Percentiles rank a stretch among this genome's conserved stretches.
Evolutionary conservation across 2,888 invertebrate genomes (phyloP).

Genomic region (Apotomis turbidana): DNA sequence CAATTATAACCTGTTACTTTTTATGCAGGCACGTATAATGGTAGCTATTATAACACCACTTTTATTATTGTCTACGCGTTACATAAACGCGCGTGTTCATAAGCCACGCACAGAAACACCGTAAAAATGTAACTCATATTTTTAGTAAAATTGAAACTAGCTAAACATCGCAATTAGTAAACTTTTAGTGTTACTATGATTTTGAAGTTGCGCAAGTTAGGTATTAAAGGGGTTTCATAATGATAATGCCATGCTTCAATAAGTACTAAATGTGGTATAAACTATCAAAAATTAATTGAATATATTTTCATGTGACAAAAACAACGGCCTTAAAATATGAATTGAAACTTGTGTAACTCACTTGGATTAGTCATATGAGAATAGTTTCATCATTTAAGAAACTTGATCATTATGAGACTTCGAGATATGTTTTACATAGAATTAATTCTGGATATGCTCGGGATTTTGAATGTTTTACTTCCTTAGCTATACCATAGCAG

Average conservation of each 20-base stretch:
- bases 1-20: background rate
- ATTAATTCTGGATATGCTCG: background rate
- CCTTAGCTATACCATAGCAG: slow-evolving; percentile 24
- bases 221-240: background rate
- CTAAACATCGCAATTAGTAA: too few relatives aligned
- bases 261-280: background rate
- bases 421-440: background rate
- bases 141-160: background rate
- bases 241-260: background rate
- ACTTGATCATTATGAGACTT: background rate
- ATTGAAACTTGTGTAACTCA: background rate
- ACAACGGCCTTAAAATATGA: slow-evolving; percentile 1
- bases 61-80: background rate
- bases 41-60: background rate
- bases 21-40: background rate
- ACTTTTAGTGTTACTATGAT: background rate
- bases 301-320: slow-evolving; percentile 20
- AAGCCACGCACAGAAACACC: slow-evolving; percentile 1
- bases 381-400: background rate
- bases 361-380: slow-evolving; percentile 19
- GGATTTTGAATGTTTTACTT: slow-evolving; percentile 11
- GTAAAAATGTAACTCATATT: background rate
- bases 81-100: slow-evolving; percentile 10
- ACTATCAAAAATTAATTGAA: background rate
- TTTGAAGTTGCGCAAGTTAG: background rate